A percentile compares a stretch with the other conserved stretches of the same genome.
Conservation (phyloP, 2,113 vertebrate species). For the Hyaena hyaena region DNA sequence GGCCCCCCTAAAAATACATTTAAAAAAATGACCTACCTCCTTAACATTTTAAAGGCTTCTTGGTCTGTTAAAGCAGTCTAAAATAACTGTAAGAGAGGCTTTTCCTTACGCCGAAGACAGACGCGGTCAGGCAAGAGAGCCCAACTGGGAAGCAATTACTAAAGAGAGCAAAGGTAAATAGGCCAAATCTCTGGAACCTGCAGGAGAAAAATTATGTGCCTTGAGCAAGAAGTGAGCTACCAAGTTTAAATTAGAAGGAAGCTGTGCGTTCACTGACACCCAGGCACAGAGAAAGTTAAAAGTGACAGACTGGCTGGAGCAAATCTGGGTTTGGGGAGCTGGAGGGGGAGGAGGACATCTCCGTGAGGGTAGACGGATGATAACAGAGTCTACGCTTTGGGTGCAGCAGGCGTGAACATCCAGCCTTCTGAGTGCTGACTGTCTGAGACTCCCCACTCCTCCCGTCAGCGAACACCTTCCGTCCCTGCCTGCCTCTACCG, state of each 20-base stretch:
- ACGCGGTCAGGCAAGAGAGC: neutral
- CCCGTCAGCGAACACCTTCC: neutral
- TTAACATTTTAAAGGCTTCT: neutral
- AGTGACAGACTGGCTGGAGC: neutral
- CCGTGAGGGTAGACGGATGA: neutral
- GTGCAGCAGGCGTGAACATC: too few relatives aligned
- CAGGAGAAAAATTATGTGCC: neutral
- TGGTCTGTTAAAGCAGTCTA: neutral
- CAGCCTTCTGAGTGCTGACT: neutral
- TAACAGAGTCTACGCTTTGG: neutral
- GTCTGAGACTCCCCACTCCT: too few relatives aligned
- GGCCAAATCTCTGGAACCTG: neutral
- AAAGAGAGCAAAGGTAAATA: neutral
- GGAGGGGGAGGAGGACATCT: neutral
- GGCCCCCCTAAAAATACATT: neutral
- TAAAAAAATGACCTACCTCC: neutral
- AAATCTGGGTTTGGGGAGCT: neutral
- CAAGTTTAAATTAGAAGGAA: neutral
- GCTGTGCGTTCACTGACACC: neutral
- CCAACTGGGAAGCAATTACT: neutral
- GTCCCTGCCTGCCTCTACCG: fast-evolving
- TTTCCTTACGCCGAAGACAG: neutral
- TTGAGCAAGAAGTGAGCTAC: neutral
- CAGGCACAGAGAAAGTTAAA: neutral
- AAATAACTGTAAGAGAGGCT: neutral